phyloP scores from a whole-genome alignment of 2,888 invertebrate genomes.

The Gortyna flavago region DNA sequence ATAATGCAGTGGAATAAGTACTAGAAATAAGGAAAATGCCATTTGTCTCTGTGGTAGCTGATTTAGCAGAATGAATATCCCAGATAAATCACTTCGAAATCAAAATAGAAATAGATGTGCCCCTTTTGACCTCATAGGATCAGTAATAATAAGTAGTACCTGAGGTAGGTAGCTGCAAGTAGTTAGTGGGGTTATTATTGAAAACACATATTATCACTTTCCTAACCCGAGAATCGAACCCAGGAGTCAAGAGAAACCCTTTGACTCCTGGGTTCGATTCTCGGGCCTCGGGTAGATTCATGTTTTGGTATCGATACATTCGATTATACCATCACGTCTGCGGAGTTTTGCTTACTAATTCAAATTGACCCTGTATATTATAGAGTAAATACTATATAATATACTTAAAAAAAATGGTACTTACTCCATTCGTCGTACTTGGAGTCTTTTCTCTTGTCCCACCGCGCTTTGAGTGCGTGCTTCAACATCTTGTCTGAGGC shows the following conservation, averaged over 20 bases:
- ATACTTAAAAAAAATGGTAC: no score
- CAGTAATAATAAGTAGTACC: background rate
- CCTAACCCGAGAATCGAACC: background rate
- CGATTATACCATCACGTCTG: no score
- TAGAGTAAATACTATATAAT: no score
- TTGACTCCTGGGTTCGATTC: no score
- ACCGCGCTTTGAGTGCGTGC: slow-evolving; percentile 95
- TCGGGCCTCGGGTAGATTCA: no score
- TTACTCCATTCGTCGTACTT: slow-evolving; percentile 96
- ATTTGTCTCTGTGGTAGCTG: background rate
- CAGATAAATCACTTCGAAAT: no score
- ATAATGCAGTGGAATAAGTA: background rate
- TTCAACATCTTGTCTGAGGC: slow-evolving; percentile 98
- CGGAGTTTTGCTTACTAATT: no score
- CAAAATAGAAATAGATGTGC: background rate
- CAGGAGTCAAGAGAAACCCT: no score
- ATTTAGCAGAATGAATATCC: background rate
- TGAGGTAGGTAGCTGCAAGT: no score
- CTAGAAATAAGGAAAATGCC: slow-evolving; percentile 27
- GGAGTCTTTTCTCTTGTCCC: slow-evolving; percentile 94
- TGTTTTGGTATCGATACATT: no score
- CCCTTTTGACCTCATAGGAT: background rate
- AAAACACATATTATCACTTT: background rate
- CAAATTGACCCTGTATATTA: no score
- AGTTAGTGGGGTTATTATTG: background rate